Evolutionary conservation across 2,888 invertebrate genomes (phyloP).

Genomic region (Drosophila maculinotata): DNA sequence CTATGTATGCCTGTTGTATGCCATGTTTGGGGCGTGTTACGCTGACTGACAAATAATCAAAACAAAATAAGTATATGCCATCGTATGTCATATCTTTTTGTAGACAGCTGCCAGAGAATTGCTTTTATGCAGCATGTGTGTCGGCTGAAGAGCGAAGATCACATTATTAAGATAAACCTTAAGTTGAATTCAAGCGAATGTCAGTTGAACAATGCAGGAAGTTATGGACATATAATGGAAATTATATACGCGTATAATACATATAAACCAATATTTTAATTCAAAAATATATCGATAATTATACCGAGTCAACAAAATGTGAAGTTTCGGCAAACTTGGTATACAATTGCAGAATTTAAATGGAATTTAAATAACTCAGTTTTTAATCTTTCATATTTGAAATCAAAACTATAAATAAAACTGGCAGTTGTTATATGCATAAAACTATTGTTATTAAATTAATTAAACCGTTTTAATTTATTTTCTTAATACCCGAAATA

Average conservation of each 20-base stretch:
- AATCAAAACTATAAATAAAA: too few relatives aligned
- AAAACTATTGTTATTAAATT: too few relatives aligned
- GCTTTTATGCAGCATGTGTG: slow-evolving; percentile 35
- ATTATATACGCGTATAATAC: neutral
- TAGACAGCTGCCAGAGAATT: slow-evolving; percentile 56
- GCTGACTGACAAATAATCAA: slow-evolving; percentile 73
- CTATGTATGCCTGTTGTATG: slow-evolving; percentile 28
- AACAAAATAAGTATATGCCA: slow-evolving; percentile 66
- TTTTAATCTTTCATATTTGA: too few relatives aligned
- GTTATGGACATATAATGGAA: slow-evolving; percentile 20
- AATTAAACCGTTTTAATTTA: too few relatives aligned
- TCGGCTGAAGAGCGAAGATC: slow-evolving; percentile 46
- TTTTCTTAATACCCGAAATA: neutral
- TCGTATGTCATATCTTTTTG: slow-evolving; percentile 70
- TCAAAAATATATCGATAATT: too few relatives aligned
- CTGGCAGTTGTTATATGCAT: too few relatives aligned
- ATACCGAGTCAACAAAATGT: too few relatives aligned
- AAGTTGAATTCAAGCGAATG: slow-evolving; percentile 38
- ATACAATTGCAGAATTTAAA: too few relatives aligned
- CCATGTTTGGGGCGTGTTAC: slow-evolving; percentile 65
- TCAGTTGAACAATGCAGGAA: slow-evolving; percentile 53
- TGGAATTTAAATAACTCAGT: too few relatives aligned
- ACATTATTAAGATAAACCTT: slow-evolving; percentile 41
- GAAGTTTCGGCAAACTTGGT: too few relatives aligned
- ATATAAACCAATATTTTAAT: neutral